Base-by-base conservation (phyloP, 2,797 vertebrate species). In the Hephaestus fuliginosus region DNA sequence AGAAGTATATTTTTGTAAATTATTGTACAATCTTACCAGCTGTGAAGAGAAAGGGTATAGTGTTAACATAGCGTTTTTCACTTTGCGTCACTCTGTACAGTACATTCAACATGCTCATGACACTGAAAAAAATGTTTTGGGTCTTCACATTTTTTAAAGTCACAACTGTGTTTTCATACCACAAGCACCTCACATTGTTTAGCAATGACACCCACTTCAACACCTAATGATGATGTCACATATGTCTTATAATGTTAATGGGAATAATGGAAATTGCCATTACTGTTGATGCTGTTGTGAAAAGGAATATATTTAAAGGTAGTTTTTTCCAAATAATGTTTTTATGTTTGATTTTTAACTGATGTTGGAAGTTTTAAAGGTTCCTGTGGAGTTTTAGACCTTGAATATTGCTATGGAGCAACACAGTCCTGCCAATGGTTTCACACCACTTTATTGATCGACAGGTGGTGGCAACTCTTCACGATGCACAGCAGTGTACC, bases 1-100 rank as follows among this genome's bases (percentile, higher is more conserved):
- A 94, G 87, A 94, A 85, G 86, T 95, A 89, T 96, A 96, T 96
- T 96, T 96, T 96, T 95, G 92, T 96, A 95, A 94, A 92, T 88
- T 81, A 92, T 82, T 83, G 70, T 91, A 76, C 83, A 82, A 89
- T 86, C 70, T 75, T 82, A 75, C 76, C 73, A 79, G 80, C 82
- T 86, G 85, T 90, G 81, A 88, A 77, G 72, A 83, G 71, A 82
- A 84, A 51, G 57, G 44, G 43, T 81, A 49, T 68, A 61, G 10
- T 87, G 33, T 74, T 65, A 74, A 84, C 78, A 15, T 60, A 65
- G 44, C 60, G 64, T 74, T 88, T 33, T 86, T 71, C 41, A 68
- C 75, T 33, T 77, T 52, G 48, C 7, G 17, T 83, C 51, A 48
- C 46, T 77, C 60, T 76, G 75, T 86, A 80, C 71, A 60, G 48